Percentiles rank a stretch among this genome's conserved stretches.
These are phyloP conservation scores for Lepetodrilus schrolli DNA, from an alignment of 2,888 invertebrate genomes.

Conservation along the genomic window DNA sequence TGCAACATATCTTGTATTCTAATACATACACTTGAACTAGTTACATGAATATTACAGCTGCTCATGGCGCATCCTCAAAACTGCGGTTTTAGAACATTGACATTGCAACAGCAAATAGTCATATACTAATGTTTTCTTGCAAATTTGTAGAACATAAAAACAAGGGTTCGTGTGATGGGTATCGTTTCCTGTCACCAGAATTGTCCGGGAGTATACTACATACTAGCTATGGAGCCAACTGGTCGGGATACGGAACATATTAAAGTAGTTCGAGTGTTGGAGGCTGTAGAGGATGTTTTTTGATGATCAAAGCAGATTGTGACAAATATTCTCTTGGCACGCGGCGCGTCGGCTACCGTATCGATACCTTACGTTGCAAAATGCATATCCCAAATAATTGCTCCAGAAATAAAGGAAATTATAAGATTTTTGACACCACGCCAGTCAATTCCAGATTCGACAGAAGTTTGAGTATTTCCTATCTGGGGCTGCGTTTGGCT, in stretches of 20 bases:
- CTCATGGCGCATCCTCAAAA: no score
- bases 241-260: neutral
- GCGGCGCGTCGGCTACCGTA: neutral
- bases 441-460: slow-evolving; percentile 29
- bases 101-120: no score
- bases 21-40: no score
- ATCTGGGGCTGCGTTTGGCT: neutral
- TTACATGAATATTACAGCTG: no score
- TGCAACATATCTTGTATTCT: no score
- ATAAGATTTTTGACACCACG: slow-evolving; percentile 36
- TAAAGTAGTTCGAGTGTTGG: neutral
- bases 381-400: slow-evolving; percentile 28
- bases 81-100: no score
- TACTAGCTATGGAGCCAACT: slow-evolving; percentile 12
- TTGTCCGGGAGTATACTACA: no score
- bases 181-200: no score
- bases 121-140: no score
- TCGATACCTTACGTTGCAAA: slow-evolving; percentile 8
- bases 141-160: no score
- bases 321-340: neutral
- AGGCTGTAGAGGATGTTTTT: neutral
- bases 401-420: slow-evolving; percentile 34
- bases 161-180: no score
- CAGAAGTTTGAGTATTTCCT: neutral
- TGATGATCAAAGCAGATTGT: slow-evolving; percentile 1